A percentile compares a stretch with the other conserved stretches of the same genome.
These are phyloP conservation scores for Stegodyphus mimosarum DNA, from an alignment of 1,140 invertebrate genomes.

Conservation along the genomic window DNA sequence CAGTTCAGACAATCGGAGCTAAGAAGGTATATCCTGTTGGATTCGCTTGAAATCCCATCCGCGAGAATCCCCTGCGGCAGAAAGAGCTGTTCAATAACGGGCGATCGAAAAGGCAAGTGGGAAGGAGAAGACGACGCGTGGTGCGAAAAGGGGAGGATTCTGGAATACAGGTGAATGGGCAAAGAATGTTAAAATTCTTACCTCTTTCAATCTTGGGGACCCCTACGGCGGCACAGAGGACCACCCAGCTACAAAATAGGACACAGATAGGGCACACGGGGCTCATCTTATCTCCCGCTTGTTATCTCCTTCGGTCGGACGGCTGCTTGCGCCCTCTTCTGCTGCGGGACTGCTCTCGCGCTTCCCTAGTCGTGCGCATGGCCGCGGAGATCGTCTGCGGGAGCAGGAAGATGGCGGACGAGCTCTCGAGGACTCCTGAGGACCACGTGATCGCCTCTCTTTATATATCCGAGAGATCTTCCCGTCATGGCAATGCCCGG, in stretches of 20 bases:
- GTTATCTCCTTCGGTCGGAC: not conserved
- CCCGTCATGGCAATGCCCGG: not conserved
- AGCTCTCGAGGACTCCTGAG: not conserved
- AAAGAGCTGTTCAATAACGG: slow-evolving; percentile 22
- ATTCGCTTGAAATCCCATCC: not conserved
- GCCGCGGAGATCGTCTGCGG: not conserved
- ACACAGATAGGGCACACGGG: not conserved
- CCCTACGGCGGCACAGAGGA: slow-evolving; percentile 34
- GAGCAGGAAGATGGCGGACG: slow-evolving; percentile 19
- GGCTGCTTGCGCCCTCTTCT: not conserved
- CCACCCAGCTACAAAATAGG: slow-evolving; percentile 13
- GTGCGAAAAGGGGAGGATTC: not conserved
- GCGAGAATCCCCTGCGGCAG: not conserved
- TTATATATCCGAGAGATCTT: slow-evolving; percentile 20
- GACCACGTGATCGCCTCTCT: slow-evolving; percentile 32
- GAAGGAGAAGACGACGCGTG: not conserved
- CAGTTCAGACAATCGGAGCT: too few relatives aligned
- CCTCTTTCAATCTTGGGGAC: slow-evolving; percentile 51
- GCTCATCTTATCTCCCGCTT: slow-evolving; percentile 1
- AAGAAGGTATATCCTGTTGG: not conserved
- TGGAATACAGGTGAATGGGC: not conserved
- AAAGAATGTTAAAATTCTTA: slow-evolving; percentile 8
- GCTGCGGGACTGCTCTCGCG: slow-evolving; percentile 34
- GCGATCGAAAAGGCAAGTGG: not conserved
- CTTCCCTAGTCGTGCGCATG: slow-evolving; percentile 37